These are phyloP conservation scores for Eilema depressum DNA, from an alignment of 2,888 invertebrate genomes.

Conservation along the genomic window DNA sequence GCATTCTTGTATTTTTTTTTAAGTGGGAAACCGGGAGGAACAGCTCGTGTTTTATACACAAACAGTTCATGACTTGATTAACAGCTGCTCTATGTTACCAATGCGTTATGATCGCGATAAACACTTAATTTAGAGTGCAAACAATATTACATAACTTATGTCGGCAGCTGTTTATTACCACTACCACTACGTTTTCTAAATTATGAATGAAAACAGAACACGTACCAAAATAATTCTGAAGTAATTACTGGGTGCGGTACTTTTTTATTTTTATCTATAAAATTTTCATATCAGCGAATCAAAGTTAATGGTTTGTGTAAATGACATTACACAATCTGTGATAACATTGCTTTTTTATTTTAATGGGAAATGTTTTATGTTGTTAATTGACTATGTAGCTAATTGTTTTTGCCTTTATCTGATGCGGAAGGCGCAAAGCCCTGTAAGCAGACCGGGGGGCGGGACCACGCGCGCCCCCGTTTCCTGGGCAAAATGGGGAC, in stretches of 20 bases:
- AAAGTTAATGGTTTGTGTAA: slow-evolving; percentile 13
- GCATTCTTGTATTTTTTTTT: neutral
- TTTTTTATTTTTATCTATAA: slow-evolving; percentile 20
- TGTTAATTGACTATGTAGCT: neutral
- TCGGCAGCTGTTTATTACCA: neutral
- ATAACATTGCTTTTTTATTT: neutral
- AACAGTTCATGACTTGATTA: slow-evolving; percentile 1
- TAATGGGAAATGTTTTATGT: neutral
- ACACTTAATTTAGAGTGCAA: neutral
- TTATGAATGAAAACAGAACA: neutral
- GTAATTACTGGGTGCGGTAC: neutral
- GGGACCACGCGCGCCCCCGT: too few species aligned
- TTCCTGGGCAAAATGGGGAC: too few species aligned
- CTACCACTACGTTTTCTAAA: neutral
- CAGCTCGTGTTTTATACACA: neutral
- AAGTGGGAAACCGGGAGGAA: neutral
- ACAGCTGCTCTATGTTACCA: neutral
- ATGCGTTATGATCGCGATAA: neutral
- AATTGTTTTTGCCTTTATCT: neutral
- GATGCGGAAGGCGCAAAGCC: neutral
- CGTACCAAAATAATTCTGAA: slow-evolving; percentile 6
- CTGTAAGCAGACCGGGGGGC: neutral
- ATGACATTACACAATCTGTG: slow-evolving; percentile 6
- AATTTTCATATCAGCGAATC: slow-evolving; percentile 13
- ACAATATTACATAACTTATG: neutral